A percentile compares a stretch with the other conserved stretches of the same genome.
Evolutionary conservation across 1,140 invertebrate species (phyloP).

Genomic region (Meloidogyne chitwoodi): DNA sequence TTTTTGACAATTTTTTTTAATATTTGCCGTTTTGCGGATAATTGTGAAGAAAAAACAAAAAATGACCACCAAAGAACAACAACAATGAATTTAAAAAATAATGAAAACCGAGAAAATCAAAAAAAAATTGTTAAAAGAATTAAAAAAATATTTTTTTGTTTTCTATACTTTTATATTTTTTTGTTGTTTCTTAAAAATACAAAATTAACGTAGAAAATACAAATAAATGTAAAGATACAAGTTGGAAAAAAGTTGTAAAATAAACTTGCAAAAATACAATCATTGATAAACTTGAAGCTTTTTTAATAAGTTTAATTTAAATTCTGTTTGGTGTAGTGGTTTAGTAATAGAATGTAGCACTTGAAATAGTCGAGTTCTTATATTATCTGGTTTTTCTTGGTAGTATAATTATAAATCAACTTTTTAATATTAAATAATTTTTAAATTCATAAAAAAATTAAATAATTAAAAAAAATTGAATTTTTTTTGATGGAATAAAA

Average conservation of each 20-base stretch:
- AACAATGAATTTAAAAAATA: neutral
- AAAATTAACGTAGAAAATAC: neutral
- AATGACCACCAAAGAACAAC: conserved; percentile 1
- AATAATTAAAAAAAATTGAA: too few relatives aligned
- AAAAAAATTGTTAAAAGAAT: neutral
- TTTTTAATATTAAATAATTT: too few relatives aligned
- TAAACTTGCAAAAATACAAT: neutral
- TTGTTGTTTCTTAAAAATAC: conserved; percentile 3
- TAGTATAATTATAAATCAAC: too few relatives aligned
- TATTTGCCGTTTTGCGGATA: neutral
- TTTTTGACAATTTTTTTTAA: neutral
- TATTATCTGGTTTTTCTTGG: too few relatives aligned
- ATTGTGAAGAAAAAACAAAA: neutral
- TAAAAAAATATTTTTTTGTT: neutral
- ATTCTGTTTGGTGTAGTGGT: too few relatives aligned
- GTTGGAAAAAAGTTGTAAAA: neutral
- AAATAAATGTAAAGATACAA: neutral
- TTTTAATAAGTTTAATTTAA: too few relatives aligned
- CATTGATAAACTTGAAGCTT: too few relatives aligned
- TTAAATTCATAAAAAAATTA: too few relatives aligned
- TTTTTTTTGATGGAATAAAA: neutral
- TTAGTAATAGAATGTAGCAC: too few relatives aligned
- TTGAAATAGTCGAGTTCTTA: too few relatives aligned
- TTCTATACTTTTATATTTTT: neutral
- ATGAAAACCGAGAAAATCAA: neutral